Evolutionary conservation across 2,797 vertebrate genomes (phyloP).

Genomic region (Lagorchestes hirsutus): DNA sequence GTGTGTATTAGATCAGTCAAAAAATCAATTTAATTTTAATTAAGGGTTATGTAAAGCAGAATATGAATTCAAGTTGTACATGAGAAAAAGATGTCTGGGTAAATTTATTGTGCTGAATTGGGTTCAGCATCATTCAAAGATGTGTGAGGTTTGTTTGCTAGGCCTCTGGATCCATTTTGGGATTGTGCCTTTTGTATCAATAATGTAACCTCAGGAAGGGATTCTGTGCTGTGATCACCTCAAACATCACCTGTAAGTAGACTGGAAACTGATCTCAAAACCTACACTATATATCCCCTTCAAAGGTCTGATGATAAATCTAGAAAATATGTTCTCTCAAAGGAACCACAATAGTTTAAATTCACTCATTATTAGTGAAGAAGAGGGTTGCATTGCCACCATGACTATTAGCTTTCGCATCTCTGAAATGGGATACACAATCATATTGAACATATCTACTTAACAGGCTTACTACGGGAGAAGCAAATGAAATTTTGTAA

Average conservation of each 20-base stretch:
- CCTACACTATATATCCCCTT: not conserved
- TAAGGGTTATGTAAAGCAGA: slow-evolving; percentile 58
- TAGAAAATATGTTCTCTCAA: not conserved
- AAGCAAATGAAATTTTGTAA: not conserved
- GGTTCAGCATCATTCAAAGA: slow-evolving; percentile 30
- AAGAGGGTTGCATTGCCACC: not conserved
- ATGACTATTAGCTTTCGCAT: not conserved
- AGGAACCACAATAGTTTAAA: not conserved
- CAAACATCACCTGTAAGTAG: not conserved
- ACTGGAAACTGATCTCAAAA: not conserved
- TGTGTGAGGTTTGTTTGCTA: slow-evolving; percentile 22
- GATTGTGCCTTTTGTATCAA: not conserved
- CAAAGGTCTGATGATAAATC: not conserved
- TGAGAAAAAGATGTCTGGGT: slow-evolving; percentile 9
- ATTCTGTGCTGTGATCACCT: not conserved
- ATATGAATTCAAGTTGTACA: slow-evolving; percentile 50
- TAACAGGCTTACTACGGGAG: not conserved
- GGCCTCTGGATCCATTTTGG: slow-evolving; percentile 19
- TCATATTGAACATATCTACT: not conserved
- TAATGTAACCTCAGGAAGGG: not conserved
- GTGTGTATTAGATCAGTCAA: slow-evolving; percentile 51
- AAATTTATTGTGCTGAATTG: slow-evolving; percentile 3
- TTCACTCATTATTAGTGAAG: not conserved
- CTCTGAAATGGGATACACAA: not conserved
- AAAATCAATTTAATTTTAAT: slow-evolving; percentile 69